Conservation (phyloP, 2,888 invertebrate genomes). For the Gandaritis pyraliata region DNA sequence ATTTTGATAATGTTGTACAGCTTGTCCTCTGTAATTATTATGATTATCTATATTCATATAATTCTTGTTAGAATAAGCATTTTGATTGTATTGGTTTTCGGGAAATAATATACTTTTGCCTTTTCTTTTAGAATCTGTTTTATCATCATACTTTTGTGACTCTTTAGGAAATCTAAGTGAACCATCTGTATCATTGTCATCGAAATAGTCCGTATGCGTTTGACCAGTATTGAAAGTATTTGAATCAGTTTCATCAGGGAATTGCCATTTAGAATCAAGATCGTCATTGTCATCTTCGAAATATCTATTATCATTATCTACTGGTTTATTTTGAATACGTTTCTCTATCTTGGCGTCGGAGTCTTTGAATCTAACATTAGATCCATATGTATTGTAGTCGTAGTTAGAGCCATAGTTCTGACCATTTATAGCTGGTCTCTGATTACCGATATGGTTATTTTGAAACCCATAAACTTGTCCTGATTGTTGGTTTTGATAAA, state of each 20-base stretch:
- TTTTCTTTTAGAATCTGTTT: conserved; percentile 42
- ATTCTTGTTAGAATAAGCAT: conserved; percentile 31
- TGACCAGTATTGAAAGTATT: conserved; percentile 35
- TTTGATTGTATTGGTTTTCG: conserved; percentile 28
- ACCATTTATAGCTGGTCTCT: conserved; percentile 36
- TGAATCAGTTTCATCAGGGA: conserved; percentile 53
- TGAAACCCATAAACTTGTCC: conserved; percentile 37
- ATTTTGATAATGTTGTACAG: conserved; percentile 10
- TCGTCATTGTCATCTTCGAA: conserved; percentile 33
- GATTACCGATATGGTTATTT: conserved; percentile 29
- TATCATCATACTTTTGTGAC: conserved; percentile 25
- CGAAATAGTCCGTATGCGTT: conserved; percentile 8
- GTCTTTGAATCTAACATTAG: conserved; percentile 45
- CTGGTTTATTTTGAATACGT: conserved; percentile 68
- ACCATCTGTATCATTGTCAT: conserved; percentile 37
- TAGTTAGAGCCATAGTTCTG: conserved; percentile 52
- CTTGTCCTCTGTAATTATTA: conserved; percentile 6
- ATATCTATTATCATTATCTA: conserved; percentile 37
- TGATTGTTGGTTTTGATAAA: conserved; percentile 29
- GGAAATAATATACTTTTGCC: conserved; percentile 49
- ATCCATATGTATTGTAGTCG: conserved; percentile 46
- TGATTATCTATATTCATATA: conserved; percentile 7
- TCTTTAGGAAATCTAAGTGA: conserved; percentile 56
- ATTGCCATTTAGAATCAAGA: conserved; percentile 56
- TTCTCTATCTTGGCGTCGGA: conserved; percentile 54